A percentile compares a stretch with the other conserved stretches of the same genome.
Evolutionary conservation across 2,888 invertebrate genomes (phyloP).

Genomic region (Mesorhabditis belari): DNA sequence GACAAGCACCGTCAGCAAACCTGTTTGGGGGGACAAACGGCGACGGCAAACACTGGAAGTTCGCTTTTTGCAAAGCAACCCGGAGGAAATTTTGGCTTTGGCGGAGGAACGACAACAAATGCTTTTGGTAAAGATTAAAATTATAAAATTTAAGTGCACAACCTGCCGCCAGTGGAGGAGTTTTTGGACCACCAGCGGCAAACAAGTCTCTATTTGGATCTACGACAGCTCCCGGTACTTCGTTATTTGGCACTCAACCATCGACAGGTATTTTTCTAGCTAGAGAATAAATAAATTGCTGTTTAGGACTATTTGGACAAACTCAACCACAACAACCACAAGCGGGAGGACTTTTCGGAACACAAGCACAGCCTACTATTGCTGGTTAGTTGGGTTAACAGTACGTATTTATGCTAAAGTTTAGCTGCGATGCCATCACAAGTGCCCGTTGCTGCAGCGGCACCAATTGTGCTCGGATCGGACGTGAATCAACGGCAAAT

Average conservation of each 20-base stretch:
- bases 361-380: constrained; percentile 13
- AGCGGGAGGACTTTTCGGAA: constrained; percentile 9
- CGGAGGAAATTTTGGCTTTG: constrained; percentile 21
- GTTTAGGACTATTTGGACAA: background rate
- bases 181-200: constrained; percentile 12
- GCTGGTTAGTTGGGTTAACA: background rate
- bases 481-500: constrained; percentile 33
- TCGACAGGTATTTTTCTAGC: constrained; percentile 12
- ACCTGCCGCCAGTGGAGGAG: constrained; percentile 9
- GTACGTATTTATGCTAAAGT: background rate
- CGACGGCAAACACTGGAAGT: constrained; percentile 12
- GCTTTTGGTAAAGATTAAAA: constrained; percentile 4
- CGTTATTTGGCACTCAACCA: constrained; percentile 4
- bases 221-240: constrained; percentile 3
- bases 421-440: background rate
- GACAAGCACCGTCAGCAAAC: too few species aligned
- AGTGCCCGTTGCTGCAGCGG: constrained; percentile 16
- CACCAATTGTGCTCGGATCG: constrained; percentile 35
- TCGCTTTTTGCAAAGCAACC: constrained; percentile 7
- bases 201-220: constrained; percentile 14
- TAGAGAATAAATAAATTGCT: background rate
- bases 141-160: background rate
- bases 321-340: constrained; percentile 4
- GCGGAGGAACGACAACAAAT: constrained; percentile 10
- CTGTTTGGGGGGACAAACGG: constrained; percentile 6